phyloP scores from a whole-genome alignment of 2,113 vertebrate species.

The Symphodus melops region DNA sequence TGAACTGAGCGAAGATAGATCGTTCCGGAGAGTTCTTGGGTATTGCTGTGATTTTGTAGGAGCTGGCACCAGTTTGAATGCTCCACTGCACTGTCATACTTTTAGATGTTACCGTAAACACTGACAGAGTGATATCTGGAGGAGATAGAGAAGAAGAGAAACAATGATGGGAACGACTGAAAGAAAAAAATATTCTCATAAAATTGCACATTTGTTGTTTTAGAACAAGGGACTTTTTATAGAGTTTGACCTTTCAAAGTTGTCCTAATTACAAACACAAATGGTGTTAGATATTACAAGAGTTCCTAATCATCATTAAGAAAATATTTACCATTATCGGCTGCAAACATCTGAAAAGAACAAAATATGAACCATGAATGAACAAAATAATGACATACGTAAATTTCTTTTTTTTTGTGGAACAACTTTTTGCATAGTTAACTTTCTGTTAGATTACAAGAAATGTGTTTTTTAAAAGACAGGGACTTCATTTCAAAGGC shows the following conservation, averaged over 20 bases:
- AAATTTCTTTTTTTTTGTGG: too few relatives aligned
- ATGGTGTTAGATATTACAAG: neutral
- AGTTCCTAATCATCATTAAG: neutral
- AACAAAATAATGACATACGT: conserved; percentile 16
- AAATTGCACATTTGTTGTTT: too few relatives aligned
- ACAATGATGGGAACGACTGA: neutral
- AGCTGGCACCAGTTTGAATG: conserved; percentile 72
- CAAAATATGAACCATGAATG: conserved; percentile 53
- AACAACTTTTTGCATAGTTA: too few relatives aligned
- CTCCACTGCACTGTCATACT: conserved; percentile 82
- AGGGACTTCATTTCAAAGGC: conserved; percentile 34
- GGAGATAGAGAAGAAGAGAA: conserved; percentile 6
- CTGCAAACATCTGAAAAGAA: conserved; percentile 87
- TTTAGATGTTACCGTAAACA: conserved; percentile 83
- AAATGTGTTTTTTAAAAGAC: conserved; percentile 24
- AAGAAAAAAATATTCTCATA: neutral
- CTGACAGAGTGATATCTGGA: conserved; percentile 77
- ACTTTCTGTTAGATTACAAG: conserved; percentile 12
- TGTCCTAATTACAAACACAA: too few relatives aligned
- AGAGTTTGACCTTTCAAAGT: too few relatives aligned
- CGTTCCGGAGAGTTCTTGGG: conserved; percentile 67
- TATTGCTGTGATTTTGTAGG: conserved; percentile 84
- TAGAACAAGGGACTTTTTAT: too few relatives aligned
- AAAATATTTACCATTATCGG: conserved; percentile 84
- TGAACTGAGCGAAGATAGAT: conserved; percentile 76